A percentile compares a stretch with the other conserved stretches of the same genome.
These are phyloP conservation scores for Zaprionus camerounensis DNA, from an alignment of 1,140 invertebrate species.

Conservation along the genomic window DNA sequence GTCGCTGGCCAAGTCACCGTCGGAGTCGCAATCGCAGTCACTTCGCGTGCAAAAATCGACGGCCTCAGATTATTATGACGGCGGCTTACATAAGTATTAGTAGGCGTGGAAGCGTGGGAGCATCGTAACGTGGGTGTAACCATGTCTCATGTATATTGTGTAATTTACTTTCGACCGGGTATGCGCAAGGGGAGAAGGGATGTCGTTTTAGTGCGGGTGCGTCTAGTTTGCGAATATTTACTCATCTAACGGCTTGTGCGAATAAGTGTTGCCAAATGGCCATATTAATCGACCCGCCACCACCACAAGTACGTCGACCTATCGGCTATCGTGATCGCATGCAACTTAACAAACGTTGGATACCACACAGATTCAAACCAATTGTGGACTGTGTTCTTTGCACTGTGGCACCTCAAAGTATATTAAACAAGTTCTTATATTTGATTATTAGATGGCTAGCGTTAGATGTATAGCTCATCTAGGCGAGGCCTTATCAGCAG, in stretches of 20 bases:
- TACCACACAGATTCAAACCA: slow-evolving; percentile 1
- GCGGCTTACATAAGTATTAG: slow-evolving; percentile 70
- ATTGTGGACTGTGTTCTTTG: background rate
- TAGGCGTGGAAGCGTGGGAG: slow-evolving; percentile 49
- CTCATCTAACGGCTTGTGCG: slow-evolving; percentile 6
- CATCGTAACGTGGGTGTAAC: slow-evolving; percentile 50
- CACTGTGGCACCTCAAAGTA: slow-evolving; percentile 1
- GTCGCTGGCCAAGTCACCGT: slow-evolving; percentile 58
- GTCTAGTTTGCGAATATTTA: slow-evolving; percentile 7
- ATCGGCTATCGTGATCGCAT: slow-evolving; percentile 18
- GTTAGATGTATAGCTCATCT: slow-evolving; percentile 53
- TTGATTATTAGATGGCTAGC: slow-evolving; percentile 49
- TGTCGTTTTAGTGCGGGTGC: slow-evolving; percentile 6
- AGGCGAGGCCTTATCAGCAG: slow-evolving; percentile 46
- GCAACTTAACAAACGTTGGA: background rate
- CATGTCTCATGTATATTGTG: slow-evolving; percentile 71
- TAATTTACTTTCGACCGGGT: slow-evolving; percentile 65
- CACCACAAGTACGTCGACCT: background rate
- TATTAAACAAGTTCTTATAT: slow-evolving; percentile 36
- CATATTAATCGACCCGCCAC: slow-evolving; percentile 14
- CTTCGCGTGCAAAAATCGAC: slow-evolving; percentile 63
- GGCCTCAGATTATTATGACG: slow-evolving; percentile 63
- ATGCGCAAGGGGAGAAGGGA: background rate
- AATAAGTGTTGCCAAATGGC: slow-evolving; percentile 16
- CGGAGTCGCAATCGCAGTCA: slow-evolving; percentile 58